Conservation (phyloP, 2,888 invertebrate genomes). For the Plutella xylostella region DNA sequence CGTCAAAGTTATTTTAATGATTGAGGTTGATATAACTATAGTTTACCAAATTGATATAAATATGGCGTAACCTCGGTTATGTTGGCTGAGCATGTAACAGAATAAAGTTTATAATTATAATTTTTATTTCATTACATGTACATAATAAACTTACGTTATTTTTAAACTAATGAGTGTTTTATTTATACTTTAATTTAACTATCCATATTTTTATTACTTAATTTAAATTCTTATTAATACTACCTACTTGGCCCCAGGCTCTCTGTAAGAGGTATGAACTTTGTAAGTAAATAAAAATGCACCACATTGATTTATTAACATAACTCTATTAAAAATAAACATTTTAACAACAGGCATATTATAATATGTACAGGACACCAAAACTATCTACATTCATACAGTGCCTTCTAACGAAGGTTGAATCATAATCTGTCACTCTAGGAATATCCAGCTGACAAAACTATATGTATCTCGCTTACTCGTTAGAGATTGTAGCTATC, state of each 20-base stretch:
- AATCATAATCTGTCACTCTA: no score
- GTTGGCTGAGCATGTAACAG: slow-evolving; percentile 37
- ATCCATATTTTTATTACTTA: no score
- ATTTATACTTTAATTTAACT: slow-evolving; percentile 19
- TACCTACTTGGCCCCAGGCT: background rate
- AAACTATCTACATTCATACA: slow-evolving; percentile 47
- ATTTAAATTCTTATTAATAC: no score
- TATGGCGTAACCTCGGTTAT: slow-evolving; percentile 9
- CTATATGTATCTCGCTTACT: no score
- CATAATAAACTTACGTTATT: slow-evolving; percentile 69
- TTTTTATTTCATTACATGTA: slow-evolving; percentile 68
- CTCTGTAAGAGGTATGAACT: background rate
- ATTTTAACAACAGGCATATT: slow-evolving; percentile 65
- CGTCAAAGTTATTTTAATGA: slow-evolving; percentile 27
- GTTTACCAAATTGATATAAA: slow-evolving; percentile 27
- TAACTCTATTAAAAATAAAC: slow-evolving; percentile 69
- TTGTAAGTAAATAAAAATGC: slow-evolving; percentile 37
- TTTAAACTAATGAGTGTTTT: slow-evolving; percentile 56
- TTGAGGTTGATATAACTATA: slow-evolving; percentile 23
- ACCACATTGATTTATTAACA: slow-evolving; percentile 52
- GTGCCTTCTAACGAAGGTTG: no score
- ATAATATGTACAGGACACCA: slow-evolving; percentile 42
- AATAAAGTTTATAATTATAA: slow-evolving; percentile 53
- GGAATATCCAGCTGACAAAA: no score
- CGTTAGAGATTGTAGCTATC: no score